Percentiles rank a stretch among this genome's conserved stretches.
Evolutionary conservation across 2,888 invertebrate species (phyloP).

Genomic region (Corythucha ciliata): DNA sequence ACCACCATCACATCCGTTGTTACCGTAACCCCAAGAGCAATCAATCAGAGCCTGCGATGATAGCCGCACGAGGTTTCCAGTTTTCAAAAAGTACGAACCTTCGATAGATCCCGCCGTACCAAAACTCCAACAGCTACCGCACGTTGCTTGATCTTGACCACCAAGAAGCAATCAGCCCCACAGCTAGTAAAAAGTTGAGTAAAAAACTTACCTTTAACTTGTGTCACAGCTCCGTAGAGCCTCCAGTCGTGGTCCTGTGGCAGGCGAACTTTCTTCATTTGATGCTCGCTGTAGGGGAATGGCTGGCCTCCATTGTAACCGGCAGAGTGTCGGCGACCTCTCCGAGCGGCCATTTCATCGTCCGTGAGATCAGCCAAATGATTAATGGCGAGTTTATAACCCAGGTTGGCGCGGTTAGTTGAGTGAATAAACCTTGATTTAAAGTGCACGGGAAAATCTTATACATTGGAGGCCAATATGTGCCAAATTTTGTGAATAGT

Average conservation of each 20-base stretch:
- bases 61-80: conserved; percentile 66
- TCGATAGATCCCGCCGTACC: conserved; percentile 89
- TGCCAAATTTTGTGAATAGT: too few relatives aligned
- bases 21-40: conserved; percentile 93
- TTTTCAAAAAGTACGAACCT: conserved; percentile 78
- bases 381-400: conserved; percentile 70
- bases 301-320: conserved; percentile 65
- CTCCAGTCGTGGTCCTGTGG: conserved; percentile 85
- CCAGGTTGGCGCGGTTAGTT: conserved; percentile 62
- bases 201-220: conserved; percentile 76
- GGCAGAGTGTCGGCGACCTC: conserved; percentile 54
- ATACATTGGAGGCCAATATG: too few relatives aligned
- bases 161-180: conserved; percentile 18
- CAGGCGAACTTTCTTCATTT: conserved; percentile 42
- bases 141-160: conserved; percentile 80
- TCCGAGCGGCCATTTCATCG: conserved; percentile 61
- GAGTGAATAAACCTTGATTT: conserved; percentile 61
- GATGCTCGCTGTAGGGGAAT: conserved; percentile 60
- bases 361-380: conserved; percentile 77
- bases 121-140: conserved; percentile 96
- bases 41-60: conserved; percentile 91
- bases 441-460: too few relatives aligned
- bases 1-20: conserved; percentile 95
- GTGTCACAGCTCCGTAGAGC: conserved; percentile 82
- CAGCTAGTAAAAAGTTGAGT: too few relatives aligned